Evolutionary conservation across 2,888 invertebrate genomes (phyloP), one percentile per base, ranked within the genome.

Genomic region (Incurvaria masculella): DNA sequence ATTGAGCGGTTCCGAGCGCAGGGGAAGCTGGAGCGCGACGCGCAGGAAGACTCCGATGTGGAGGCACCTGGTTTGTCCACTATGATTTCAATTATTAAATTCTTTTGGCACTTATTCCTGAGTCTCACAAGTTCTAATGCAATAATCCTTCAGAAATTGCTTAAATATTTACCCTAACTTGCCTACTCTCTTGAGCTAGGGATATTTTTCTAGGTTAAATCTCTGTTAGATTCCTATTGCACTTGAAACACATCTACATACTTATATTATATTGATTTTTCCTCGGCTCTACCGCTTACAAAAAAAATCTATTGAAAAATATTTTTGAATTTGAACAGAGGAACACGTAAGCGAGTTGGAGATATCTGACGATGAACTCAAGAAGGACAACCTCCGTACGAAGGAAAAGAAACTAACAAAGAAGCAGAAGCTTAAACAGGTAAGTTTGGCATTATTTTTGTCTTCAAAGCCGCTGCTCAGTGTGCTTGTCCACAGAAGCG

Each of bases 341-440:
- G 74, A 65, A 42, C 72, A 73, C 46, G 74, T 79, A 38, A 80
- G 82, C 56, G 84, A 87, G 61, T 62, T 86, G 41, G 79, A 81
- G 46, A 73, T 91, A 55, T 91, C 91, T 2, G 91, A 91, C 53
- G 89, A 90, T 69, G 91, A 91, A 64, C 72, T 91, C 1, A 82
- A 86, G 57, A 82, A 82, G 62, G 89, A 90, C 62, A 83, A 83
- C 54, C 81, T 89, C 43, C 85, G 84, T 56, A 69, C 83, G 0
- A 87, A 87, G 56, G 81, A 84, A 44, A 86, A 82, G 63, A 86
- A 84, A 61, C 65, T 79, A 2, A 80, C 69, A 45, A 74, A 72
- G 58, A 71, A 73, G 53, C 64, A 68, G 57, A 79, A 72, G 59
- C 62, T 70, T 49, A 69, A 68, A 66, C 69, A 66, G 70, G 76